Evolutionary conservation across 2,113 vertebrate species (phyloP).

Genomic region (Chionis minor): DNA sequence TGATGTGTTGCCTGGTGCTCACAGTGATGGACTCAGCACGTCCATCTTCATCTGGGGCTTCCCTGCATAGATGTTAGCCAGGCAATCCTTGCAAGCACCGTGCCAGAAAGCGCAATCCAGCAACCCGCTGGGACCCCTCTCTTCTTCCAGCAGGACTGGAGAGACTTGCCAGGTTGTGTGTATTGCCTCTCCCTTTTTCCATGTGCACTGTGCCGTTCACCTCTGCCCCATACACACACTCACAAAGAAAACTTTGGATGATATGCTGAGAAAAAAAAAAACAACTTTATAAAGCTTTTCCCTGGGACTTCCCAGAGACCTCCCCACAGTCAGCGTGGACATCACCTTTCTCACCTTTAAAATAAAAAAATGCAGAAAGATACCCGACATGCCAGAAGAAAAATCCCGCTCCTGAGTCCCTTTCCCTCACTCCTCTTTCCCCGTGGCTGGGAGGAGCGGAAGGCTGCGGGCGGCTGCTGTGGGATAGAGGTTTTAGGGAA

Average conservation of each 20-base stretch:
- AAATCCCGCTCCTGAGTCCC: neutral
- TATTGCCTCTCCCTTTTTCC: neutral
- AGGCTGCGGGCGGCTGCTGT: neutral
- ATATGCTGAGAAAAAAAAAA: neutral
- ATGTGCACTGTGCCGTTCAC: rapidly evolving
- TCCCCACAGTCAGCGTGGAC: neutral
- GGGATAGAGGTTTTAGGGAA: neutral
- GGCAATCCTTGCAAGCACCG: neutral
- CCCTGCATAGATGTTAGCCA: neutral
- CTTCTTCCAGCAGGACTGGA: neutral
- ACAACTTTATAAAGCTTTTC: neutral
- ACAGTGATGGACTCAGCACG: rapidly evolving
- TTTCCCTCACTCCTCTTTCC: neutral
- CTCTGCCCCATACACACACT: neutral
- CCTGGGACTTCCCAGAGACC: neutral
- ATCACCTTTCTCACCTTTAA: neutral
- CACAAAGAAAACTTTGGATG: neutral
- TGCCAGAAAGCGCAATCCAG: neutral
- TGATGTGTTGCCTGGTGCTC: neutral
- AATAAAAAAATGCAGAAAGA: neutral
- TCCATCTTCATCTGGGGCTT: neutral
- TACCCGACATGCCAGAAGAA: neutral
- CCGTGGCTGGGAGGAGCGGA: rapidly evolving
- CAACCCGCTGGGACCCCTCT: rapidly evolving
- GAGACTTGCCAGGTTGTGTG: neutral